phyloP scores from a whole-genome alignment of 2,113 vertebrate species.

The Desmodus rotundus region DNA sequence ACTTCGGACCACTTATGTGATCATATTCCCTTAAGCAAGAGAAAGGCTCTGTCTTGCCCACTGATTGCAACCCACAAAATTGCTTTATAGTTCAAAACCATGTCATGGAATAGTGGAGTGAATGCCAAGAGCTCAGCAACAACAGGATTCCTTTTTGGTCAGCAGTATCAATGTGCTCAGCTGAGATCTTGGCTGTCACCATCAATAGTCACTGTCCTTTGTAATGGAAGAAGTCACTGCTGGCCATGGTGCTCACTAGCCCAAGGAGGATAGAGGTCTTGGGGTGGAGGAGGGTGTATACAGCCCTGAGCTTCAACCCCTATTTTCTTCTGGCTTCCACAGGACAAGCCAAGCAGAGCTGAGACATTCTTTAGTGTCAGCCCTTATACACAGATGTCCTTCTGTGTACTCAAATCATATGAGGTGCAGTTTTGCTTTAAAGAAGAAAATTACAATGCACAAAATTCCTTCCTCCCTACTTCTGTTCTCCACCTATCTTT shows the following conservation, averaged over 20 bases:
- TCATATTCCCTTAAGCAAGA: not conserved
- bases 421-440: not conserved
- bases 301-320: not conserved
- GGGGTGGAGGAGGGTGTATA: not conserved
- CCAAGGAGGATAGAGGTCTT: not conserved
- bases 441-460: not conserved
- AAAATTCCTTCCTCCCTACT: not conserved
- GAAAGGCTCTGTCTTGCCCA: not conserved
- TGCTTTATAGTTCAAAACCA: constrained; percentile 8
- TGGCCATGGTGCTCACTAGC: fast-evolving
- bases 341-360: fast-evolving
- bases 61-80: not conserved
- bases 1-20: not conserved
- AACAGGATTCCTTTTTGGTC: not conserved
- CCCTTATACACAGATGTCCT: not conserved
- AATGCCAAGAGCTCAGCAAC: not conserved
- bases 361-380: not conserved
- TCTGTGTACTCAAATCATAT: not conserved
- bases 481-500: not conserved
- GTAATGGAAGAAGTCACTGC: not conserved
- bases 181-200: not conserved
- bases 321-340: not conserved
- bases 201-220: not conserved
- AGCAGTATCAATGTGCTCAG: not conserved
- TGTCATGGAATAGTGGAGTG: not conserved